Evolutionary conservation across 2,797 vertebrate genomes (phyloP).

Genomic region (Coracias cyanogaster): DNA sequence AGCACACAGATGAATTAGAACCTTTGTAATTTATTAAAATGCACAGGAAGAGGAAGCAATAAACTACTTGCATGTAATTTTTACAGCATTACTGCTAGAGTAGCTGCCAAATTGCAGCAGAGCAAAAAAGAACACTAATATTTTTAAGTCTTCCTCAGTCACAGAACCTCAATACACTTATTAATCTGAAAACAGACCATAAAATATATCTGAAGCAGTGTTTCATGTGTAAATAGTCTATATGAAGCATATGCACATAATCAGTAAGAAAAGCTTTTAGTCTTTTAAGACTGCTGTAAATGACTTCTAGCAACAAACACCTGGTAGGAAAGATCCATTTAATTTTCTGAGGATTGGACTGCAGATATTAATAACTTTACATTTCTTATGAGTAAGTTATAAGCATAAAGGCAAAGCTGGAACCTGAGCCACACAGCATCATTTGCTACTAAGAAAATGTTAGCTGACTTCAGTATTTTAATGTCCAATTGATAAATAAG

Average conservation of each 20-base stretch:
- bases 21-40: constrained; percentile 60
- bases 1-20: constrained; percentile 48
- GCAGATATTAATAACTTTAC: constrained; percentile 32
- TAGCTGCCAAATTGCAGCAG: constrained; percentile 20
- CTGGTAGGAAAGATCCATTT: constrained; percentile 32
- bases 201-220: neutral
- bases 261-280: constrained; percentile 7
- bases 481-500: constrained; percentile 33
- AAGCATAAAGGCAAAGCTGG: neutral
- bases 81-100: constrained; percentile 47
- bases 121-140: constrained; percentile 49
- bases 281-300: constrained; percentile 26
- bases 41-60: constrained; percentile 47
- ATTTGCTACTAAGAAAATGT: constrained; percentile 13
- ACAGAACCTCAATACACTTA: neutral
- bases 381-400: neutral
- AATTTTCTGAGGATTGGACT: constrained; percentile 10
- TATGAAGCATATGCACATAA: neutral
- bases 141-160: constrained; percentile 37
- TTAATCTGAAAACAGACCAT: constrained; percentile 34
- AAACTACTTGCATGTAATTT: constrained; percentile 52
- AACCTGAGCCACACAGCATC: neutral
- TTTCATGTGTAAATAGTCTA: constrained; percentile 23
- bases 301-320: neutral
- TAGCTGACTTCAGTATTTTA: constrained; percentile 36